Base-by-base conservation (phyloP, 2,797 vertebrate species). In the Helarctos malayanus region DNA sequence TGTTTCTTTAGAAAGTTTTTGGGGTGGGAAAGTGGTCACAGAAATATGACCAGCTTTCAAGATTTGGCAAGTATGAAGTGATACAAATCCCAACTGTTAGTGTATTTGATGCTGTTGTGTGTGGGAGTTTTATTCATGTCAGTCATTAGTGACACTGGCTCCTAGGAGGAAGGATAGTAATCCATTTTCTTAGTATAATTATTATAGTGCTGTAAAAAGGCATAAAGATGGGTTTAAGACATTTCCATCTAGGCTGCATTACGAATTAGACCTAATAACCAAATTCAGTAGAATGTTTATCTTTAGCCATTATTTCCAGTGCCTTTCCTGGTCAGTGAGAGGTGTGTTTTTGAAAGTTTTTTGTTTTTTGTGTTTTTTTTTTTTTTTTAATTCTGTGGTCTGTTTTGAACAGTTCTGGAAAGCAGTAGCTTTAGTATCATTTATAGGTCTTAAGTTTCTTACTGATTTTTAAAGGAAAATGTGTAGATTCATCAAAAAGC, bases 401-500 rank as follows among this genome's bases (percentile, higher is more conserved):
- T 59, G 2, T 73, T 95, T 75, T 54, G 75, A 86, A 68, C 21
- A 89, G 47, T 79, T 92, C 52, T 65, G 84, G 56, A 59, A 83
- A 94, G 65, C 83, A 16, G 16, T 88, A 12, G 19, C 27, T 45
- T 91, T 83, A 80, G 41, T 83, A 49, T 95, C 32, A 73, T 89
- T 83, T 93, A 47, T 90, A 89, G 35, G 32, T 75, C 59, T 93
- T 89, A 75, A 63, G 35, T 92, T 91, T 86, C 69, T 29, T 83
- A 0, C 68, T 95, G 3, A 79, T 85, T 75, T 96, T 89, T 75
- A 95, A 94, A 95, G 86, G 76, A 87, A 93, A 79, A 87, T 75
- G 32, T 21, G 61, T 65, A 9, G 14, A 35, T 95, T 94, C 19
- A 76, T 91, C 68, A 85, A 57, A 76, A 88, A 80, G 35, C 12